These are phyloP conservation scores for Deladenus siricidicola DNA, from an alignment of 2,888 invertebrate species.

Conservation along the genomic window DNA sequence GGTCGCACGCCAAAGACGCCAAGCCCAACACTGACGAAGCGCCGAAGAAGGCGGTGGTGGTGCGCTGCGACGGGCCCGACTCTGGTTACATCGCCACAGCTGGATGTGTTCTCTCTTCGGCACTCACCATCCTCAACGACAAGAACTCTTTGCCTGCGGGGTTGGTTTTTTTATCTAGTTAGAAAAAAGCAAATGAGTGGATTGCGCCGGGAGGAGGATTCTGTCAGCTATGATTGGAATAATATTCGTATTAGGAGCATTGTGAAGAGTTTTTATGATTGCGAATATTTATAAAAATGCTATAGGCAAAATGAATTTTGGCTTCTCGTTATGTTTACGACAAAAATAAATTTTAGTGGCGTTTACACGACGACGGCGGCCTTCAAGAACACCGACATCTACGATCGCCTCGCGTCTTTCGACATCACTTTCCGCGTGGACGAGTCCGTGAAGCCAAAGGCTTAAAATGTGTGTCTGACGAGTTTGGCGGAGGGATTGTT, in stretches of 20 bases:
- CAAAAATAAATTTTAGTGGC: constrained; percentile 59
- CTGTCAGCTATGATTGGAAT: too few relatives aligned
- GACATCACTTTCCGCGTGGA: constrained; percentile 56
- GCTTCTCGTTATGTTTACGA: neutral
- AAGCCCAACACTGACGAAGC: constrained; percentile 57
- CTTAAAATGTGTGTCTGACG: too few relatives aligned
- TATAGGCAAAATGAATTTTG: too few relatives aligned
- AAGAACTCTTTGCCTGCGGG: constrained; percentile 45
- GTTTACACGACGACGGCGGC: constrained; percentile 73
- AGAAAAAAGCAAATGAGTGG: too few relatives aligned
- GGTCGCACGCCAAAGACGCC: constrained; percentile 58
- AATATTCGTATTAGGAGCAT: too few relatives aligned
- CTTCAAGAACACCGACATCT: constrained; percentile 71
- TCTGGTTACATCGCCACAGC: constrained; percentile 57
- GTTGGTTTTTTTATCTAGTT: neutral
- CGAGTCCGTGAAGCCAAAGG: constrained; percentile 9
- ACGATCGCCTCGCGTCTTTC: constrained; percentile 67
- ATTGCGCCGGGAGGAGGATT: neutral
- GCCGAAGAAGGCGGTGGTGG: constrained; percentile 65
- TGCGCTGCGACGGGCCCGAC: constrained; percentile 62
- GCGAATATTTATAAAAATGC: too few relatives aligned
- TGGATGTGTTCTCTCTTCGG: constrained; percentile 66
- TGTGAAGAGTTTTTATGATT: too few relatives aligned
- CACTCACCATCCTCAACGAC: constrained; percentile 69
- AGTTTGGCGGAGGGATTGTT: too few relatives aligned